Conservation (phyloP, 1,140 invertebrate genomes). For the Himalopsyche phryganea region DNA sequence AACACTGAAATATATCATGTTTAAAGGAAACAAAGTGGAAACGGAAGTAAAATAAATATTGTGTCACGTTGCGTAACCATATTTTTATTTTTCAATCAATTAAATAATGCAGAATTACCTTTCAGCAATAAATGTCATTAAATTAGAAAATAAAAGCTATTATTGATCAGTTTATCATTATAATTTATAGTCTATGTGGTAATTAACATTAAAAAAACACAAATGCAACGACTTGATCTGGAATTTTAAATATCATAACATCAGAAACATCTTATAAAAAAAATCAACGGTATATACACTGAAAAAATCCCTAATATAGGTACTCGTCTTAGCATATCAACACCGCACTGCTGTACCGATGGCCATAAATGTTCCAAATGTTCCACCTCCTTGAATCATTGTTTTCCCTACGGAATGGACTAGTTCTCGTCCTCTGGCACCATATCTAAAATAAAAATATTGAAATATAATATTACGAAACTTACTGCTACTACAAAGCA, state of each 20-base stretch:
- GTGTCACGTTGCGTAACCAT: no score
- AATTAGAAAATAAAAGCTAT: no score
- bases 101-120: no score
- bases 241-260: not conserved
- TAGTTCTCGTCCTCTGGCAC: constrained; percentile 85
- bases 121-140: no score
- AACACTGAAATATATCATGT: no score
- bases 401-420: constrained; percentile 92
- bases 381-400: constrained; percentile 94
- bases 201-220: not conserved
- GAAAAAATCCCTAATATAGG: not conserved
- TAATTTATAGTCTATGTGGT: not conserved
- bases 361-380: constrained; percentile 96
- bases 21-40: no score
- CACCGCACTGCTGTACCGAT: constrained; percentile 79
- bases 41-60: no score
- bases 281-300: not conserved
- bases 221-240: not conserved
- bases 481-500: no score
- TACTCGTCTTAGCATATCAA: constrained; percentile 41
- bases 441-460: constrained; percentile 65
- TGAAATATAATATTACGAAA: not conserved
- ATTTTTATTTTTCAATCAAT: no score
- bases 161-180: no score
- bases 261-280: not conserved